Evolutionary conservation across 2,113 vertebrate species (phyloP), one percentile per base, ranked within the genome.

Genomic region (Lasiurus borealis): DNA sequence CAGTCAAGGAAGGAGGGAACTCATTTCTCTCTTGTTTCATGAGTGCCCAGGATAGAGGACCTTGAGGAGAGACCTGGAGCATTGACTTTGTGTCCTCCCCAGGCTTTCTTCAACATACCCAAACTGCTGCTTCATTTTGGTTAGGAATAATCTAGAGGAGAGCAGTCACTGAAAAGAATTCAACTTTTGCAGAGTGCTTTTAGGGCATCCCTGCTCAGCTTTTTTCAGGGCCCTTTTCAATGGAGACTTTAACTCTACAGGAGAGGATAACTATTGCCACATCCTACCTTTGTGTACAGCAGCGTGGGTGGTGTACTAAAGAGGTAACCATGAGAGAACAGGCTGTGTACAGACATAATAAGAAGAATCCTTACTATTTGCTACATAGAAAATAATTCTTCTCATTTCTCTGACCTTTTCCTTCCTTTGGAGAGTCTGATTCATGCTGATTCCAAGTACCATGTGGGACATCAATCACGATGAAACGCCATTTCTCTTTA

Each of bases 261-360:
- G 44, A 34, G 31, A 19, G 25, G 4, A n/a, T 2, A 2, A n/a
- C 13, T 25, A 57, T 21, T 4, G 50, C 86, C 0, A 0, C 57
- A 27, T 13, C 11, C 31, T 36, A 15, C 21, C 12, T 27, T 27
- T 40, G 29, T 52, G 46, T 57, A n/a, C 18, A 48, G n/a, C 1
- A 25, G 16, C 3, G 10, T 3, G 3, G 40, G 9, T n/a, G 34
- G 16, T 44, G 11, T 2, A 16, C 27, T 8, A 23, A 80, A 80
- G 34, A 40, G 34, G 23, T 15, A 15, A 57, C 25, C n/a, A 25
- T 40, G 64, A 18, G n/a, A 84, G 52, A 15, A 29, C 50, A 59
- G 12, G 18, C 23, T 40, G 4, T 0, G 1, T 82, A 23, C 14
- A 76, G 48, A 68, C 1, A 2, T 5, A 27, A 6, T 7, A 64